These are phyloP conservation scores for Heliornis fulica DNA, from an alignment of 2,113 vertebrate genomes.

Conservation along the genomic window DNA sequence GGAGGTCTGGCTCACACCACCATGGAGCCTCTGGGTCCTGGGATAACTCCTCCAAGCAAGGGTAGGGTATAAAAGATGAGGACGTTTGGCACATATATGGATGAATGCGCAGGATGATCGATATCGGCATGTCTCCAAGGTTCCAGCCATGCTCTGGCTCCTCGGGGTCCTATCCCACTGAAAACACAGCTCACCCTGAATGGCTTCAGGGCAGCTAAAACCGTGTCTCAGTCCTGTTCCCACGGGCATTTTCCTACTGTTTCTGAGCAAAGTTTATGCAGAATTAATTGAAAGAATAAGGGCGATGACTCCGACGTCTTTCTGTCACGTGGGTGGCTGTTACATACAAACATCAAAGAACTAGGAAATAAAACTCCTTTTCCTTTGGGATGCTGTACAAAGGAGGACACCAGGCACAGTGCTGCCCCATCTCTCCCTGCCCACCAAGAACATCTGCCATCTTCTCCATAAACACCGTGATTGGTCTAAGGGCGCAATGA, in stretches of 20 bases:
- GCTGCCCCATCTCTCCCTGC: neutral
- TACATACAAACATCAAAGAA: neutral
- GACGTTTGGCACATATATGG: fast-evolving
- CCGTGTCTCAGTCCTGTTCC: neutral
- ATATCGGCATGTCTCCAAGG: neutral
- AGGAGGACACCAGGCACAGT: neutral
- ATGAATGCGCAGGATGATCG: neutral
- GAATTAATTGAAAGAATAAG: neutral
- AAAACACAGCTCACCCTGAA: neutral
- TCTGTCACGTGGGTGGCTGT: neutral
- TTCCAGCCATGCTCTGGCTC: neutral
- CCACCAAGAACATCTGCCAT: neutral
- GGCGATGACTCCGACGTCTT: neutral
- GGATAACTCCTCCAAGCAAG: neutral
- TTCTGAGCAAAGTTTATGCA: constrained; percentile 11
- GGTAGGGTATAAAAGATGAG: neutral
- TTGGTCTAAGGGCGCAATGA: neutral
- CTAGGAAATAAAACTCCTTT: neutral
- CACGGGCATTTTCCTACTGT: neutral
- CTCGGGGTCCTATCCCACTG: neutral
- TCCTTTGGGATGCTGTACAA: neutral
- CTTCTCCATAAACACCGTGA: neutral
- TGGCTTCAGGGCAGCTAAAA: neutral
- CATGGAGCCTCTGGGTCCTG: neutral
- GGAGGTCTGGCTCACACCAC: neutral